Percentiles rank a stretch among this genome's conserved stretches.
phyloP scores from a whole-genome alignment of 1,140 invertebrate species.

The Euglossa dilemma region DNA sequence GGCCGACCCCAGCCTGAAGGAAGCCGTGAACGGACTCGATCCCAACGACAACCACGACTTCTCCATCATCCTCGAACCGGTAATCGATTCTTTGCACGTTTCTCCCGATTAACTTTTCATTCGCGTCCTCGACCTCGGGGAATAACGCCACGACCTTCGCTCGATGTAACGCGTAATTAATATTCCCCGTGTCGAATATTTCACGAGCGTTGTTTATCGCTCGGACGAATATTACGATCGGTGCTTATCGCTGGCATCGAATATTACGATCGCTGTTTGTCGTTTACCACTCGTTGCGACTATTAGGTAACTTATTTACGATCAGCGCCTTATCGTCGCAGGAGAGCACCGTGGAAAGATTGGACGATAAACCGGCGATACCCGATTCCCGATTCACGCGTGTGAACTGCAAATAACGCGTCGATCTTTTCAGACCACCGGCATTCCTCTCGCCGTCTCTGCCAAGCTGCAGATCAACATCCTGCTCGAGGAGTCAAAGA shows the following conservation, averaged over 20 bases:
- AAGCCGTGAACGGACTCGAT: constrained; percentile 83
- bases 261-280: neutral
- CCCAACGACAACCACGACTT: constrained; percentile 85
- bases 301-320: neutral
- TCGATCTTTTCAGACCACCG: constrained; percentile 84
- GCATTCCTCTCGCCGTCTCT: constrained; percentile 88
- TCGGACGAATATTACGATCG: neutral
- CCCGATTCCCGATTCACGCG: neutral
- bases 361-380: neutral
- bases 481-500: constrained; percentile 85
- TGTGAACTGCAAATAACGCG: neutral
- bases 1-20: constrained; percentile 83
- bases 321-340: neutral
- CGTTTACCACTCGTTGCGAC: neutral
- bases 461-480: constrained; percentile 91
- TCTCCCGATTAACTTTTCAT: neutral
- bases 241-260: neutral
- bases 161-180: neutral
- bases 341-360: neutral
- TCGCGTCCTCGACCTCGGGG: neutral
- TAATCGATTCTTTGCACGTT: constrained; percentile 72
- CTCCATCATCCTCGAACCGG: constrained; percentile 85
- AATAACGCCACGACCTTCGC: neutral
- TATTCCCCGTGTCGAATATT: neutral
- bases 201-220: neutral